Base-by-base conservation (phyloP, 2,113 vertebrate species). In the Setophaga kirtlandii region DNA sequence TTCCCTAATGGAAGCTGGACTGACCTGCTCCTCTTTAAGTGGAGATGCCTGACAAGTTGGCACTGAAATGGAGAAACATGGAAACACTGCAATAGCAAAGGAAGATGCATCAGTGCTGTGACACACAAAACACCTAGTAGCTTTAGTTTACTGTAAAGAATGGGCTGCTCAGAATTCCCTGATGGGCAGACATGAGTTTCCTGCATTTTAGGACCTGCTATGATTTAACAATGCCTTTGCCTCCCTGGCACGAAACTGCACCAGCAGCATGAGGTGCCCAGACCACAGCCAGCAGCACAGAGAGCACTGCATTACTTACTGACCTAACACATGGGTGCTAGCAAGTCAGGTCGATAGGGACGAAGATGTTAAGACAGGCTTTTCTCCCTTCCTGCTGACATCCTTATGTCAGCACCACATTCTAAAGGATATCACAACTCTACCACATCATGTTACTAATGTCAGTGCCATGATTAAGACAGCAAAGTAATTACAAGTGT, bases 401-500 rank as follows among this genome's bases (percentile, higher is more conserved):
- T 41, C 67, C 44, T n/a, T 19, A 15, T 28, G 49, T 28, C 76
- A 73, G 90, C 41, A 71, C 15, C 53, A 9, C 58, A n/a, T 44
- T 64, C 60, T 24, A 31, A 94, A 83, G 68, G 69, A 47, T 62
- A 68, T 49, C 85, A 42, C 25, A 68, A 35, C 2, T 7, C 42
- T 77, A 90, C 31, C 60, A 30, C 88, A 83, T 49, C 83, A 10
- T 8, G n/a, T 49, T 64, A 82, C 56, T 52, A 80, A 89, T 89
- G 73, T 46, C 76, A 81, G 80, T 21, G n/a, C 42, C 92, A 55
- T 46, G 73, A 96, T 94, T 93, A 92, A 96, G 94, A 93, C 11
- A 58, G 80, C 62, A 93, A 87, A 95, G 53, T 91, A 96, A 96
- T 96, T 95, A 93, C 59, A 90, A 95, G 80, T 64, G 86, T 89